Conservation (phyloP, 2,797 vertebrate genomes). For the Brachymystax lenok region DNA sequence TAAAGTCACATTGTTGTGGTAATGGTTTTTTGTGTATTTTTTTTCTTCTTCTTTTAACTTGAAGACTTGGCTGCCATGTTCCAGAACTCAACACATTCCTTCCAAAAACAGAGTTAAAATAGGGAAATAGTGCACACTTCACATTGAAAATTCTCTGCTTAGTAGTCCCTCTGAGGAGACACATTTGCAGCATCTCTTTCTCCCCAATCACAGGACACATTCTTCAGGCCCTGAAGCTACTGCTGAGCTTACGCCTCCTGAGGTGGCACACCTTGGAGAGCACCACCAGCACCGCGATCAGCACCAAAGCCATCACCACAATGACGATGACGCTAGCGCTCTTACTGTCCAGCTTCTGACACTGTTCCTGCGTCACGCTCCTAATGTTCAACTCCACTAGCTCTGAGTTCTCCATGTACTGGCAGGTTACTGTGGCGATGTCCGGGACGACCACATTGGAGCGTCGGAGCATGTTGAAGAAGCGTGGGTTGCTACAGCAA, state of each 20-base stretch:
- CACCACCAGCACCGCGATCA: slow-evolving; percentile 57
- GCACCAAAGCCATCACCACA: slow-evolving; percentile 66
- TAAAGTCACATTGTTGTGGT: background rate
- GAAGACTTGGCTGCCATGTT: background rate
- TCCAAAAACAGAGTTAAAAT: background rate
- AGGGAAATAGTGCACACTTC: background rate
- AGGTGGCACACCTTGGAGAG: slow-evolving; percentile 61
- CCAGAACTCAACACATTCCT: slow-evolving; percentile 3
- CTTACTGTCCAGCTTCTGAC: slow-evolving; percentile 70
- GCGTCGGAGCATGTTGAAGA: slow-evolving; percentile 81
- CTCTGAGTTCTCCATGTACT: slow-evolving; percentile 68
- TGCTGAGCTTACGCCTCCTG: slow-evolving; percentile 54
- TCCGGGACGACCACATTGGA: slow-evolving; percentile 79
- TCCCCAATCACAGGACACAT: slow-evolving; percentile 7
- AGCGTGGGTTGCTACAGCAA: slow-evolving; percentile 87
- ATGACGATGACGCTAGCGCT: slow-evolving; percentile 70
- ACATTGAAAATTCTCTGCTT: slow-evolving; percentile 1
- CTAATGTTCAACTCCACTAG: slow-evolving; percentile 76
- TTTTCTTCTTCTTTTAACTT: slow-evolving; percentile 26
- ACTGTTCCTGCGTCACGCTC: slow-evolving; percentile 80
- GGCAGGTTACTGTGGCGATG: slow-evolving; percentile 78
- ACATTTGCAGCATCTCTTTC: slow-evolving; percentile 6
- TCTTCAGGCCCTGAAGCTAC: slow-evolving; percentile 68
- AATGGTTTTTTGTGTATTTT: background rate
- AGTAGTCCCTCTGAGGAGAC: background rate